phyloP scores from a whole-genome alignment of 2,888 invertebrate genomes.

The Caradrina clavipalpis region DNA sequence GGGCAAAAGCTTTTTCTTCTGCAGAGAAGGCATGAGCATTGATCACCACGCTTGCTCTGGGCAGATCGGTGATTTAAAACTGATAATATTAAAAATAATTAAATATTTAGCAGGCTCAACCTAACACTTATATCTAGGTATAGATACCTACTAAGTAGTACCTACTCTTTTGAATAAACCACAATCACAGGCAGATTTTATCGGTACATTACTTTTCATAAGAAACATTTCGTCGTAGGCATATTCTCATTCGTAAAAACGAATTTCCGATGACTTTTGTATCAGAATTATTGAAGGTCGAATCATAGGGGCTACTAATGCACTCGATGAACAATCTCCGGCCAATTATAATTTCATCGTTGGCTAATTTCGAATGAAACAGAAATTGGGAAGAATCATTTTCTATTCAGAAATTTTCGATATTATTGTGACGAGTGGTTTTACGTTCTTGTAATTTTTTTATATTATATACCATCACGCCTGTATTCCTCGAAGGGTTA shows the following conservation, averaged over 20 bases:
- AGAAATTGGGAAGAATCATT: background rate
- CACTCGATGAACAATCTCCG: slow-evolving; percentile 9
- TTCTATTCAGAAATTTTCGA: background rate
- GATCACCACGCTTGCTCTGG: too few relatives aligned
- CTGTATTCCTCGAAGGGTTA: too few relatives aligned
- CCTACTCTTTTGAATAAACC: background rate
- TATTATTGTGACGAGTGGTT: background rate
- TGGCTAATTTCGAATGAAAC: slow-evolving; percentile 12
- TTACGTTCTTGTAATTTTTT: background rate
- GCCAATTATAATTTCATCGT: slow-evolving; percentile 30
- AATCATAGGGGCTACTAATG: background rate
- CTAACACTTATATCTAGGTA: too few relatives aligned
- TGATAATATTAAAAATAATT: too few relatives aligned
- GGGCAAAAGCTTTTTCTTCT: too few relatives aligned
- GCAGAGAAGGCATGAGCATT: too few relatives aligned
- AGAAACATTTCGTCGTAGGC: background rate
- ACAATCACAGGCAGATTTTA: background rate
- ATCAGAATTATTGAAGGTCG: slow-evolving; percentile 1
- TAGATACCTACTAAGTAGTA: too few relatives aligned
- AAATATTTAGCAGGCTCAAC: too few relatives aligned
- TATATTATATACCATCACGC: too few relatives aligned
- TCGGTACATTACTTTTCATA: background rate
- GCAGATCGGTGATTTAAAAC: too few relatives aligned
- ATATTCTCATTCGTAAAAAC: slow-evolving; percentile 7
- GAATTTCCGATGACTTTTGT: background rate